Conservation (phyloP, 2,113 vertebrate genomes). For the Coregonus clupeaformis region DNA sequence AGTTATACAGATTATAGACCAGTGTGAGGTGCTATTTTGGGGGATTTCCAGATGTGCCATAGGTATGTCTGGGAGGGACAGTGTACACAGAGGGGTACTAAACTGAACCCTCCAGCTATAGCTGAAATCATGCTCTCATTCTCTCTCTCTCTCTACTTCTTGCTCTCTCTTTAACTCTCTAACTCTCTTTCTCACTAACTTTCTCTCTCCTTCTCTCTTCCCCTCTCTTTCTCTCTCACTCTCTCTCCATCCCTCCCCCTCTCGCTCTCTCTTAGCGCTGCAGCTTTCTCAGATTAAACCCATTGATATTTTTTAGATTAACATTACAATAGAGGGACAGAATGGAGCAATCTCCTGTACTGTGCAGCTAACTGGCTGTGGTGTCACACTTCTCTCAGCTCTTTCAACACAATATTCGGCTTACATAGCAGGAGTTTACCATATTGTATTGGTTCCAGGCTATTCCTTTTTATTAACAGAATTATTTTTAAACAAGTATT, state of each 20-base stretch:
- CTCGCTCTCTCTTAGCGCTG: slow-evolving; percentile 4
- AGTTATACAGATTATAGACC: too few species aligned
- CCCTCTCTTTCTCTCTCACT: not conserved
- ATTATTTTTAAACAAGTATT: too few species aligned
- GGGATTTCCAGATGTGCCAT: slow-evolving; percentile 9
- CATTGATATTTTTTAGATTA: slow-evolving; percentile 56
- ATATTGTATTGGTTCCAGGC: too few species aligned
- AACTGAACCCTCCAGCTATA: slow-evolving; percentile 35
- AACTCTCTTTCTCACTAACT: not conserved
- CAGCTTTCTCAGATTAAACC: slow-evolving; percentile 46
- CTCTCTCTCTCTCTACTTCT: slow-evolving; percentile 2
- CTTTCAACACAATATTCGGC: not conserved
- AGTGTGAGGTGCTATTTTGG: not conserved
- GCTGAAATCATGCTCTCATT: slow-evolving; percentile 33
- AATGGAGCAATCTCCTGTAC: slow-evolving; percentile 34
- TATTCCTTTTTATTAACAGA: too few species aligned
- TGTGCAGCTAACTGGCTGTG: not conserved
- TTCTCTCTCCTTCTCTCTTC: not conserved
- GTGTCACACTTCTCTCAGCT: slow-evolving; percentile 2
- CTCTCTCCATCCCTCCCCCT: not conserved
- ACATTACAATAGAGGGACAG: slow-evolving; percentile 35
- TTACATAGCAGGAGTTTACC: not conserved
- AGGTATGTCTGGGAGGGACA: slow-evolving; percentile 12
- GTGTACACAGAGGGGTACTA: slow-evolving; percentile 24
- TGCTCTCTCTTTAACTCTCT: not conserved